phyloP scores from a whole-genome alignment of 2,113 vertebrate species.

The Pimephales promelas region DNA sequence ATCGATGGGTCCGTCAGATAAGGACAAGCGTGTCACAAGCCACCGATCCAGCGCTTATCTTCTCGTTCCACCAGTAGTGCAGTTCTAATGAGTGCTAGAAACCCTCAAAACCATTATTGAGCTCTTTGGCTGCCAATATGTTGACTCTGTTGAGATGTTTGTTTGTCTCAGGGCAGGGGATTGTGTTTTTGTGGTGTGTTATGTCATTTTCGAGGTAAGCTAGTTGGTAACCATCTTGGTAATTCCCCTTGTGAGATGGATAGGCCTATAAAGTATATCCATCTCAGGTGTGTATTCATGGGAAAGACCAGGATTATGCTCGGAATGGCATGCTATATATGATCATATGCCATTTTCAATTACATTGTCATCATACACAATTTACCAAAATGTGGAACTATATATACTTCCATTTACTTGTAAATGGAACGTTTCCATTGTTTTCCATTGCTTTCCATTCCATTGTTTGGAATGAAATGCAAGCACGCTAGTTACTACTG shows the following conservation, averaged over 20 bases:
- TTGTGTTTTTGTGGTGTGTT: slow-evolving; percentile 36
- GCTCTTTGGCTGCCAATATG: slow-evolving; percentile 42
- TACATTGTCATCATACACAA: too few relatives aligned
- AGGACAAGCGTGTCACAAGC: slow-evolving; percentile 73
- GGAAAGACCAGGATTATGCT: too few relatives aligned
- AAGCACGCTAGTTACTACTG: background rate
- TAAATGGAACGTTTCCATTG: too few relatives aligned
- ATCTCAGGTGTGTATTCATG: too few relatives aligned
- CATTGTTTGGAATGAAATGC: background rate
- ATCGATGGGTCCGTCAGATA: slow-evolving; percentile 70
- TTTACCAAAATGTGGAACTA: background rate
- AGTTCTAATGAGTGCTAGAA: slow-evolving; percentile 68
- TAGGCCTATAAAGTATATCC: too few relatives aligned
- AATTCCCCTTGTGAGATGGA: background rate
- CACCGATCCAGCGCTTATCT: slow-evolving; percentile 78
- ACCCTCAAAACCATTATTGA: slow-evolving; percentile 60
- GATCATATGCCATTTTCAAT: too few relatives aligned
- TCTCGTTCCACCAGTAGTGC: slow-evolving; percentile 66
- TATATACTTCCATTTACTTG: too few relatives aligned
- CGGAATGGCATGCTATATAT: too few relatives aligned
- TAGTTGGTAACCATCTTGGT: background rate
- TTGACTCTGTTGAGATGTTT: slow-evolving; percentile 24
- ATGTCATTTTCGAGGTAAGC: background rate
- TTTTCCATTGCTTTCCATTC: too few relatives aligned
- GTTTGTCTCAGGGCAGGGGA: slow-evolving; percentile 14